Base-by-base conservation (phyloP, 2,797 vertebrate genomes). In the Spatula versicolor region DNA sequence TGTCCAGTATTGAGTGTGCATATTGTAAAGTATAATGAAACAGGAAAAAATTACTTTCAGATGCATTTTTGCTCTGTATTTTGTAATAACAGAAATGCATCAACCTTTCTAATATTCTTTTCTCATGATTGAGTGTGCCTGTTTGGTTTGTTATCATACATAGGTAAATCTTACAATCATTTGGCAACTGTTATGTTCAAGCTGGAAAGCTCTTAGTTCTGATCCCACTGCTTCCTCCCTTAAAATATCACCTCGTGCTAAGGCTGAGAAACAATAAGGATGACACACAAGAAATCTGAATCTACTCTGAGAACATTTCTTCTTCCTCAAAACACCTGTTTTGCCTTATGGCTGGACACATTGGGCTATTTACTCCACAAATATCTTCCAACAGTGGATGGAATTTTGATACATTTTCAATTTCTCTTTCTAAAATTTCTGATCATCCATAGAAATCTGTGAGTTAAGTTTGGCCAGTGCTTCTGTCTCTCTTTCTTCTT, bases 1-100 rank as follows among this genome's bases (percentile, higher is more conserved):
- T 95, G 86, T 78, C 74, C 95, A 84, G 93, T 95, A 94, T 94
- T 96, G 96, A 86, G 88, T 18, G 9, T 79, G 54, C 77, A 86
- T 96, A 96, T 95, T 97, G 84, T 95, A 96, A 96, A 97, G 58
- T 84, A 67, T 88, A 96, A 96, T 95, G 83, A 96, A 97, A 96
- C 80, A 33, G 33, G 62, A 58, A 97, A 86, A 95, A 97, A 97
- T 79, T 84, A 91, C 84, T 96, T 97, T 95, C 81, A 86, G 77
- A 95, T 92, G 28, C 91, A 83, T 96, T 97, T 97, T 93, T 68
- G 58, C 46, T 72, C 71, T 83, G 73, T 89, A 59, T 83, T 95
- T 86, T 94, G 37, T 88, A 96, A 93, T 96, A 91, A 78, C 63
- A 93, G 89, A 59, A 45, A 94, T 88, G n/a, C 91, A 97, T 96